Base-by-base conservation (phyloP, 1,140 invertebrate genomes). In the Meloidogyne floridensis region DNA sequence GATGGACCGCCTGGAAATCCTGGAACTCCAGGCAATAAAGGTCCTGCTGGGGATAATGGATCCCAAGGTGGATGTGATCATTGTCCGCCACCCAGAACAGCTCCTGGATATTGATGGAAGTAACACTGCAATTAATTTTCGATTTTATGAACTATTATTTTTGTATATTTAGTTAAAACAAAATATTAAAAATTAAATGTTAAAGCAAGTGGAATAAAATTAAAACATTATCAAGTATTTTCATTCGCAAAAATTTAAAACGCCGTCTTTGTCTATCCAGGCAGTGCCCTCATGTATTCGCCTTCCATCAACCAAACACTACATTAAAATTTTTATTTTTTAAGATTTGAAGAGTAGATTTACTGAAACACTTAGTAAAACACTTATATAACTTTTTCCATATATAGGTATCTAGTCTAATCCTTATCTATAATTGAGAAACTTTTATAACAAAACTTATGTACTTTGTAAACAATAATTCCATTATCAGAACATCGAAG, bases 231-330 rank as follows among this genome's bases (percentile, higher is more conserved):
- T 47, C 47, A 47, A 47, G 2, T 47, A 47, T 32, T 32, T 86
- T 78, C 72, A 83, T 77, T 85, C 71, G 74, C 84, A 84, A 47
- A 84, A 54, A 70, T 84, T 84, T 18, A 84, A 56, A 59, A 84
- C 84, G 69, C 83, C 78, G 8, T 86, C 86, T 43, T 56, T 47
- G 47, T 86, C 85, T 71, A 86, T 75, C 85, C 85, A 87, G 2
- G 85, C 85, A 18, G 81, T 84, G 18, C 85, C 85, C 5, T 69
- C 53, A 53, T 79, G 77, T 54, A 79, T 79, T 4, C 65, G 77
- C 8, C 51, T 43, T 79, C 65, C 77, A 18, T 79, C 20, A 43
- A 79, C 65, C 5, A 72, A 11, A n/a, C 32, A 32, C 32, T 32
- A 32, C 32, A 32, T 32, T 32, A 32, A 32, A 32, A 32, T 32